Evolutionary conservation across 1,140 invertebrate species (phyloP).

Genomic region (Contarinia nasturtii): DNA sequence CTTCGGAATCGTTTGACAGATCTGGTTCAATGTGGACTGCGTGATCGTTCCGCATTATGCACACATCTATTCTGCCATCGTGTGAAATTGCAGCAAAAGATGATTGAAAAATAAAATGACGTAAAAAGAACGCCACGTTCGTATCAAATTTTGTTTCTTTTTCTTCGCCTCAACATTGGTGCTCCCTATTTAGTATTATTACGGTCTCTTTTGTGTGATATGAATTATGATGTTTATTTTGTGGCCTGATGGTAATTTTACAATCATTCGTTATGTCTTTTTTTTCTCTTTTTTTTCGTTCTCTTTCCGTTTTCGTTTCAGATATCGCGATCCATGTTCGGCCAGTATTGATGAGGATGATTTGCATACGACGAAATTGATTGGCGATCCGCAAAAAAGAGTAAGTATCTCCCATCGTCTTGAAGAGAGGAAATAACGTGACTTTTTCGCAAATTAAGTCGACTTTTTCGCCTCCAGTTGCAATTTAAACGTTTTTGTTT

Average conservation of each 20-base stretch:
- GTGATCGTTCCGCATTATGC: neutral
- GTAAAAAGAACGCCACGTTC: too few relatives aligned
- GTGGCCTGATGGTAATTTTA: neutral
- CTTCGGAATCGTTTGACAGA: too few relatives aligned
- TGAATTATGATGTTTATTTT: neutral
- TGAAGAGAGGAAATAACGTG: neutral
- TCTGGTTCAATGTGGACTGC: neutral
- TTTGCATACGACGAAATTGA: slow-evolving; percentile 74
- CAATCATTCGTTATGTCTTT: neutral
- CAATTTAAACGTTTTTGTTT: too few relatives aligned
- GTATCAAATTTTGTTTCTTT: too few relatives aligned
- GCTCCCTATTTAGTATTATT: too few relatives aligned
- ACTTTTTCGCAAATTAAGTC: too few relatives aligned
- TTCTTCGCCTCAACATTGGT: neutral
- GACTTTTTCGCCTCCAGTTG: too few relatives aligned
- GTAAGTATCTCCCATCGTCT: slow-evolving; percentile 25
- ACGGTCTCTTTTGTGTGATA: neutral
- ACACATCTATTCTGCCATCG: neutral
- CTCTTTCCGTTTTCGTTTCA: slow-evolving; percentile 2
- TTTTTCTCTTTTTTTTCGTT: neutral
- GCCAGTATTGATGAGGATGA: slow-evolving; percentile 74
- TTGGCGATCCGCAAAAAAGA: slow-evolving; percentile 62
- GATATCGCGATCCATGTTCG: slow-evolving; percentile 72
- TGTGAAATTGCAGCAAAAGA: too few relatives aligned
- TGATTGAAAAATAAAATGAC: too few relatives aligned